phyloP scores from a whole-genome alignment of 2,888 invertebrate genomes.

The Ganaspis brasiliensis region DNA sequence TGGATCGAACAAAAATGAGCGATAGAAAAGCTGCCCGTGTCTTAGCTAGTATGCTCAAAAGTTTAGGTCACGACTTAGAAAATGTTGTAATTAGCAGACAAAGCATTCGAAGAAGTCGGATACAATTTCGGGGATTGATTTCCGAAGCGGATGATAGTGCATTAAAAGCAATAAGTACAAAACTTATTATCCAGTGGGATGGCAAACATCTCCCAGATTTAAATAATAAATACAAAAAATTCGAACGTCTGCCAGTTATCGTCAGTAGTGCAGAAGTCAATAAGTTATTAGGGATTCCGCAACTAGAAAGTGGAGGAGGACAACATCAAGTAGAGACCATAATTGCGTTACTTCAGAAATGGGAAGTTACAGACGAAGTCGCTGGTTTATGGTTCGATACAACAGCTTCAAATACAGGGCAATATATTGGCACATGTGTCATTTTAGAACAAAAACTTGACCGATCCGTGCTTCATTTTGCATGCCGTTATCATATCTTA shows the following conservation, averaged over 20 bases:
- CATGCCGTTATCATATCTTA: conserved; percentile 66
- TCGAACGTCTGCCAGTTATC: conserved; percentile 47
- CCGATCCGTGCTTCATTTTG: conserved; percentile 63
- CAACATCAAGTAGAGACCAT: background rate
- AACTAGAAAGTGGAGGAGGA: background rate
- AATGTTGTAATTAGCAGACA: too few relatives aligned
- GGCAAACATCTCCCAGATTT: conserved; percentile 50
- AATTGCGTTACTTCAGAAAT: background rate
- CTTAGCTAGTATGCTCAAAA: too few relatives aligned
- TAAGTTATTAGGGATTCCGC: background rate
- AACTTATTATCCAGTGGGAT: conserved; percentile 54
- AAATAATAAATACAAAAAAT: conserved; percentile 13
- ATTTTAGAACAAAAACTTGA: conserved; percentile 63
- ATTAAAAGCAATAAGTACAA: too few relatives aligned
- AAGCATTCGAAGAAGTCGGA: too few relatives aligned
- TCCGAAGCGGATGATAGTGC: too few relatives aligned
- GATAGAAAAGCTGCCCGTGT: too few relatives aligned
- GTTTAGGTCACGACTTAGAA: too few relatives aligned
- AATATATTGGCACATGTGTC: conserved; percentile 56
- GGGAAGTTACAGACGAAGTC: background rate
- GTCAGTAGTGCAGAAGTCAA: background rate
- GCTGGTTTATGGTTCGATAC: background rate
- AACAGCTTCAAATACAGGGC: background rate
- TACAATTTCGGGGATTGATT: too few relatives aligned
- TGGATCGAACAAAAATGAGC: too few relatives aligned